Evolutionary conservation across 1,140 invertebrate genomes (phyloP).

Genomic region (Cecropterus lyciades): DNA sequence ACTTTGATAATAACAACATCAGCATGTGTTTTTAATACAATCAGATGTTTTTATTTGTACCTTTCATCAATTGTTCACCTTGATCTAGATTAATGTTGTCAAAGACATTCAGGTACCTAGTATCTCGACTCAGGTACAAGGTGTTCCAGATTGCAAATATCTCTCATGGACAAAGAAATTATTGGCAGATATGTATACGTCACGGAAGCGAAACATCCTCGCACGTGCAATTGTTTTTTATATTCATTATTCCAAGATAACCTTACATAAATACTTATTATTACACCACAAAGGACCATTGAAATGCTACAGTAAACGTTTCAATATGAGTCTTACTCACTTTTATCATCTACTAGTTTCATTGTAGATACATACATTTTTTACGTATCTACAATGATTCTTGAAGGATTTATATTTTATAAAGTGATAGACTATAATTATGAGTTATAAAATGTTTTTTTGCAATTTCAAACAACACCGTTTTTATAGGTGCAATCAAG

Average conservation of each 20-base stretch:
- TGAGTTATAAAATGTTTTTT: too few species aligned
- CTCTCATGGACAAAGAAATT: constrained; percentile 46
- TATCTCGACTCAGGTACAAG: constrained; percentile 18
- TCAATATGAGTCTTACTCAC: too few species aligned
- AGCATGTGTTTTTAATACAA: constrained; percentile 54
- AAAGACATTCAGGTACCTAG: constrained; percentile 1
- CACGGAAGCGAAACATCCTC: constrained; percentile 16
- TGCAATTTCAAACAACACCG: too few species aligned
- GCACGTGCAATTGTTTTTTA: constrained; percentile 16
- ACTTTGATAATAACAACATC: constrained; percentile 41
- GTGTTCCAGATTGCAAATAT: constrained; percentile 34
- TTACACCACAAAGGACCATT: not conserved
- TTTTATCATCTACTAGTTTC: too few species aligned
- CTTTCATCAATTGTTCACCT: constrained; percentile 22
- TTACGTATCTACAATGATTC: too few species aligned
- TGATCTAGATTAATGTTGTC: constrained; percentile 22
- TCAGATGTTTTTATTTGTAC: constrained; percentile 32
- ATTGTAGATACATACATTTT: too few species aligned
- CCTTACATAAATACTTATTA: not conserved
- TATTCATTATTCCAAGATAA: constrained; percentile 1
- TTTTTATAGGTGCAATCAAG: constrained; percentile 24
- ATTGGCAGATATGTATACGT: constrained; percentile 24
- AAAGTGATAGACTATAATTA: too few species aligned
- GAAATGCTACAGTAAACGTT: not conserved
- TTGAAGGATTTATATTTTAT: too few species aligned